Evolutionary conservation across 2,797 vertebrate species (phyloP), one percentile per base, ranked within the genome.

Genomic region (Holocentrus rufus): DNA sequence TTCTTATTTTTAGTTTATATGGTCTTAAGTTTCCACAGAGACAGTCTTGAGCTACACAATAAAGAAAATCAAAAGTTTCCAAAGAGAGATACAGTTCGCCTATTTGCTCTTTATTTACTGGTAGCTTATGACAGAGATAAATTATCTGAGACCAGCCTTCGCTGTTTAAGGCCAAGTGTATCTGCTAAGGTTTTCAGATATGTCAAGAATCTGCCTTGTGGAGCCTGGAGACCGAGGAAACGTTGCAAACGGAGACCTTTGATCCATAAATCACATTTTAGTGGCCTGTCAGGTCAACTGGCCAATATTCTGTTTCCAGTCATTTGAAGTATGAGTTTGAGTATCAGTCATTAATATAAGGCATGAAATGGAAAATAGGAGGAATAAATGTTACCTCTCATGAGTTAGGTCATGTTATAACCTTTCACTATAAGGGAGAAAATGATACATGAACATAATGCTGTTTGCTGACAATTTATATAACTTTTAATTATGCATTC

Each of bases 241-340:
- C 57, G 84, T 86, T 82, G 87, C 89, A 88, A 90, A 90, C 88
- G 90, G 72, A 87, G 85, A 77, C 72, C 81, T 79, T 77, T 66
- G 74, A 83, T 74, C 73, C 89, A 91, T 93, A 92, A 93, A 93
- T 94, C 90, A 90, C 77, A 81, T 86, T 87, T 89, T 89, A 85
- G 80, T 58, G 84, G 87, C 78, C 80, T 75, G 86, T 85, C 84
- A 86, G 82, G 75, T 75, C 65, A 54, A 80, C 79, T 74, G 79
- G 74, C 72, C 76, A 65, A 76, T 79, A 67, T 64, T 74, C 65
- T 63, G 82, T 76, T 80, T 90, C 83, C 87, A 85, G 75, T 69
- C 72, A 49, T 76, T 47, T 68, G 78, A 79, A 81, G 52, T n/a
- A n/a, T n/a, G 65, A 71, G 62, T 65, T n/a, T n/a, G n/a, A 77